Evolutionary conservation across 2,113 vertebrate genomes (phyloP).

Genomic region (Tupaia chinensis): DNA sequence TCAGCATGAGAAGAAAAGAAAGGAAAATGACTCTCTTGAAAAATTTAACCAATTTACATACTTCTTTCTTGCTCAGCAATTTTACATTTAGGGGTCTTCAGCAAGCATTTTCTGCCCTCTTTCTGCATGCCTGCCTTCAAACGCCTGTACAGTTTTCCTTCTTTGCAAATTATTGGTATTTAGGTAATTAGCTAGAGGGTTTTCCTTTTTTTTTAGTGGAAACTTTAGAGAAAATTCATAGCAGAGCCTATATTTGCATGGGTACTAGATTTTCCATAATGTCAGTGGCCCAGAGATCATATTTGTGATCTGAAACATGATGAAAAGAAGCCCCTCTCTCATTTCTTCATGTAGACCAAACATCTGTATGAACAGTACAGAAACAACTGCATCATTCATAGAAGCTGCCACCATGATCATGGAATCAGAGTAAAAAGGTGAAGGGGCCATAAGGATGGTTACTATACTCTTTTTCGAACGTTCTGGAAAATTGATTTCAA

Average conservation of each 20-base stretch:
- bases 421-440: neutral
- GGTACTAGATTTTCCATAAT: constrained; percentile 3
- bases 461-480: neutral
- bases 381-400: neutral
- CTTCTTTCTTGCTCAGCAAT: constrained; percentile 60
- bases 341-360: neutral
- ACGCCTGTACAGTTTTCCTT: neutral
- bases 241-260: neutral
- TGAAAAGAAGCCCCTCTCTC: neutral
- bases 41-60: constrained; percentile 61
- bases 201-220: constrained; percentile 33
- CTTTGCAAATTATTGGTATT: neutral
- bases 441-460: neutral
- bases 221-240: constrained; percentile 17
- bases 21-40: constrained; percentile 54
- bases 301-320: neutral
- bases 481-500: neutral
- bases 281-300: neutral
- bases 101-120: neutral
- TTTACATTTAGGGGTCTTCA: constrained; percentile 39
- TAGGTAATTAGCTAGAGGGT: neutral
- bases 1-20: constrained; percentile 48
- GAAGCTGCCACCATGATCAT: neutral
- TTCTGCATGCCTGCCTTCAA: neutral
- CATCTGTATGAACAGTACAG: neutral